Conservation (phyloP, 2,888 invertebrate species). For the Rhimphoctona megacephalus region DNA sequence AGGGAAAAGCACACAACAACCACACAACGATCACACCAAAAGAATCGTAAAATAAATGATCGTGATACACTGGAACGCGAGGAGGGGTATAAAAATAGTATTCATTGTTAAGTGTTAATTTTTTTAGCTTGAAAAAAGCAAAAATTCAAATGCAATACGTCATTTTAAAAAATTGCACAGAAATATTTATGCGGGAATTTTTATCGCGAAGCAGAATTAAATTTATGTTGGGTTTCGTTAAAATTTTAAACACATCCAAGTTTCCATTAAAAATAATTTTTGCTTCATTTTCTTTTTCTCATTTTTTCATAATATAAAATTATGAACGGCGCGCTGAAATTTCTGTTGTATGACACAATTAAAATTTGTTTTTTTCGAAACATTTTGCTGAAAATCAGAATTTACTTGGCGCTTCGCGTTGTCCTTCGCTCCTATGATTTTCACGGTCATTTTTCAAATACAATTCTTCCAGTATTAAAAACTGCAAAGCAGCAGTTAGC, state of each 20-base stretch:
- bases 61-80: slow-evolving; percentile 10
- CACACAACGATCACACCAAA: slow-evolving; percentile 36
- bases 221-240: not conserved
- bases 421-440: not conserved
- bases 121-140: not conserved
- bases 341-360: not conserved
- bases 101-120: not conserved
- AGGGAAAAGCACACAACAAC: slow-evolving; percentile 66
- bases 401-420: not conserved
- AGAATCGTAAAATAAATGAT: not conserved
- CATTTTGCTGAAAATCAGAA: not conserved
- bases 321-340: no score
- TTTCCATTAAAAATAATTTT: not conserved
- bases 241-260: not conserved
- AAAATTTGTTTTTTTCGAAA: not conserved
- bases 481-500: not conserved
- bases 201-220: not conserved
- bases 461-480: not conserved
- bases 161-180: not conserved
- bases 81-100: not conserved
- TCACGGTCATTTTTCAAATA: not conserved
- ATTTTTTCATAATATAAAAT: not conserved
- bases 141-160: not conserved
- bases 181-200: not conserved
- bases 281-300: not conserved